phyloP scores from a whole-genome alignment of 2,797 vertebrate genomes.

The Cygnus olor region DNA sequence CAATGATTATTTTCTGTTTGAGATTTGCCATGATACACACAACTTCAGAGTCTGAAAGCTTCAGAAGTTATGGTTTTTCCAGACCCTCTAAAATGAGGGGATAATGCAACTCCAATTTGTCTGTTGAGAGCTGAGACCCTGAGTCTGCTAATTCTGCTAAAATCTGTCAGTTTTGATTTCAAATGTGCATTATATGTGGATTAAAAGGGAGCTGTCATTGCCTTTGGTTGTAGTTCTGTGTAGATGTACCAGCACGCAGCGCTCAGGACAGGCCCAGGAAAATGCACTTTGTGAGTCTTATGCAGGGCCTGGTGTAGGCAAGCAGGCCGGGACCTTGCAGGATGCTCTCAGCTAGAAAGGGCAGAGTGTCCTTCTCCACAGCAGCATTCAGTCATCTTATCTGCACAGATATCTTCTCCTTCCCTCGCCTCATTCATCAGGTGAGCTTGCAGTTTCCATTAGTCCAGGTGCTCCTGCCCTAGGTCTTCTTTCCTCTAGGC shows the following conservation, averaged over 20 bases:
- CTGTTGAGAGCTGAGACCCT: background rate
- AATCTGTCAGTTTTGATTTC: background rate
- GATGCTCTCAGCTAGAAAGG: background rate
- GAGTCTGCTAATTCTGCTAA: background rate
- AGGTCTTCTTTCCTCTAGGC: background rate
- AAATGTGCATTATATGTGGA: background rate
- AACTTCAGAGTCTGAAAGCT: background rate
- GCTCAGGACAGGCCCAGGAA: background rate
- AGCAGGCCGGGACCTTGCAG: background rate
- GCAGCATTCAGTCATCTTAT: background rate
- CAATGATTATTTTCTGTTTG: background rate
- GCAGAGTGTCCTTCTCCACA: background rate
- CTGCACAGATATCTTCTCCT: background rate
- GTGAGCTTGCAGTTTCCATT: background rate
- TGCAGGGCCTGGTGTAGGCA: accelerated
- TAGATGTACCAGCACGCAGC: accelerated
- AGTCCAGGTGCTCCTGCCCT: background rate
- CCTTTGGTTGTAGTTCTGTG: background rate
- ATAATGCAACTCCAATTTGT: background rate
- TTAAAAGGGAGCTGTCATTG: background rate
- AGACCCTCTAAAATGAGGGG: background rate
- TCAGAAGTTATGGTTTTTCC: background rate
- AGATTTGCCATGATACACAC: background rate
- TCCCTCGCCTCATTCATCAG: background rate
- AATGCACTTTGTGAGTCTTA: background rate